phyloP scores from a whole-genome alignment of 2,797 vertebrate species.

The Arvicola amphibius region DNA sequence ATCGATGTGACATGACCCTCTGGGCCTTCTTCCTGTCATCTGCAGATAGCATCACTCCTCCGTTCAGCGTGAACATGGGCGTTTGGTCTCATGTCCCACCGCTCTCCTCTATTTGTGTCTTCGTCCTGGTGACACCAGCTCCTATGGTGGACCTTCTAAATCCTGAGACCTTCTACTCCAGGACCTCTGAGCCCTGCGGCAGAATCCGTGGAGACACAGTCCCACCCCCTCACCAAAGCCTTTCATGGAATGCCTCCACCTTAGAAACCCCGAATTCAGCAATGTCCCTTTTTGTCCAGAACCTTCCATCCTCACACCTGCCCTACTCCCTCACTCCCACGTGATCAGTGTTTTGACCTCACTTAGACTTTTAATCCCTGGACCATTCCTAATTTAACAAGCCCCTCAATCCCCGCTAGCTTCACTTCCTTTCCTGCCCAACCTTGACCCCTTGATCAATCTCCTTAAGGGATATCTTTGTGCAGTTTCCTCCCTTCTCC shows the following conservation, averaged over 20 bases:
- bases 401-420: conserved; percentile 8
- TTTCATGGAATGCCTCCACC: conserved; percentile 4
- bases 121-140: neutral
- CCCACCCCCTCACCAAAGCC: neutral
- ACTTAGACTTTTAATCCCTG: conserved; percentile 11
- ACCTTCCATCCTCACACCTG: neutral
- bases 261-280: neutral
- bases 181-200: neutral
- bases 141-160: neutral
- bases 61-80: neutral
- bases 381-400: conserved; percentile 50
- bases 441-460: conserved; percentile 45
- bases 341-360: conserved; percentile 42
- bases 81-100: neutral
- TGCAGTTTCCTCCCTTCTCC: neutral
- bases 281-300: neutral
- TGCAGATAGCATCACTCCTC: neutral
- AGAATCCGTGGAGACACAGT: neutral
- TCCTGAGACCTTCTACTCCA: neutral
- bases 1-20: neutral
- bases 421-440: conserved; percentile 53
- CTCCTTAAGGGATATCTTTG: conserved; percentile 43
- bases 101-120: neutral
- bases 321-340: conserved; percentile 34
- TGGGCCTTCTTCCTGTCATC: neutral